phyloP scores from a whole-genome alignment of 2,113 vertebrate genomes.

The Benitochromis conjunctus region DNA sequence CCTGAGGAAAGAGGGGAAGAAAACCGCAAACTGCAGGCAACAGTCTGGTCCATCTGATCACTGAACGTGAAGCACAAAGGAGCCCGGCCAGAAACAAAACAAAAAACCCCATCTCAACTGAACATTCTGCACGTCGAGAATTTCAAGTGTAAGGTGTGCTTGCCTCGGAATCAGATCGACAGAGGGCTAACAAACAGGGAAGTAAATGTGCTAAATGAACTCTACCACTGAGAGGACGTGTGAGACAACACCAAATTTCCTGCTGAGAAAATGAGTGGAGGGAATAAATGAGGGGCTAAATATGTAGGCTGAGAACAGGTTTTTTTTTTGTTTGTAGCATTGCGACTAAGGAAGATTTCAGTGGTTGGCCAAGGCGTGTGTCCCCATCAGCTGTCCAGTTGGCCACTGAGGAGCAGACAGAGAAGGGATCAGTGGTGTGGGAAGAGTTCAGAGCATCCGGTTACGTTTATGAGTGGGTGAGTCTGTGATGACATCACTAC shows the following conservation, averaged over 20 bases:
- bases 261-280: background rate
- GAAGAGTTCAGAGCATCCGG: conserved; percentile 94
- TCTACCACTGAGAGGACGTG: conserved; percentile 52
- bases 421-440: conserved; percentile 38
- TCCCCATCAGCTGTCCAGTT: conserved; percentile 57
- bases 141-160: conserved; percentile 18
- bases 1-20: background rate
- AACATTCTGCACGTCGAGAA: conserved; percentile 21
- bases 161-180: background rate
- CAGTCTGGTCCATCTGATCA: conserved; percentile 1
- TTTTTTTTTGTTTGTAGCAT: conserved; percentile 77
- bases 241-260: background rate
- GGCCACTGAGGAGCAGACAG: conserved; percentile 41
- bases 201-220: background rate
- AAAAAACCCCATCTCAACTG: background rate
- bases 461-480: conserved; percentile 99
- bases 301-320: conserved; percentile 77
- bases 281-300: conserved; percentile 68
- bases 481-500: conserved; percentile 98
- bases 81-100: conserved; percentile 11
- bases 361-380: conserved; percentile 54
- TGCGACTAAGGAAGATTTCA: conserved; percentile 71
- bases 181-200: background rate
- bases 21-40: conserved; percentile 1
- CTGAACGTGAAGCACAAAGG: conserved; percentile 17